A percentile compares a stretch with the other conserved stretches of the same genome.
Evolutionary conservation across 2,797 vertebrate genomes (phyloP).

Genomic region (Anabas testudineus): DNA sequence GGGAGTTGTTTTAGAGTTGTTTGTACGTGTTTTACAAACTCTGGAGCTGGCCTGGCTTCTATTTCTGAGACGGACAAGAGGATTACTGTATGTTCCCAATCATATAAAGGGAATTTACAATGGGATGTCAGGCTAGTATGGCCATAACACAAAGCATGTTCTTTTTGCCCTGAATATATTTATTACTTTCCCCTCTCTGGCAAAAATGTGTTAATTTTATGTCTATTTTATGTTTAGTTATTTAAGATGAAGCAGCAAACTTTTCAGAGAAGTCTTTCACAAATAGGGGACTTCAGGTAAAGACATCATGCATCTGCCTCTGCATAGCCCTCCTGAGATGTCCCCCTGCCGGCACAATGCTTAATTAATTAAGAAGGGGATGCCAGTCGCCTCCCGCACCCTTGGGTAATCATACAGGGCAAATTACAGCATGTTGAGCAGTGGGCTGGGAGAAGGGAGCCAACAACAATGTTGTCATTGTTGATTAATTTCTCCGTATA

Average conservation of each 20-base stretch:
- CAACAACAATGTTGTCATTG: slow-evolving; percentile 75
- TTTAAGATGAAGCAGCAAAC: slow-evolving; percentile 6
- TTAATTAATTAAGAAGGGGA: slow-evolving; percentile 85
- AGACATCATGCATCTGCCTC: slow-evolving; percentile 19
- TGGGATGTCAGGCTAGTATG: too few relatives aligned
- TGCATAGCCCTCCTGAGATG: slow-evolving; percentile 42
- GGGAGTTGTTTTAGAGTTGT: too few relatives aligned
- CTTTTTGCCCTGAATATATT: too few relatives aligned
- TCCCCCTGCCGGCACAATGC: slow-evolving; percentile 47
- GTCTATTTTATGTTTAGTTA: neutral
- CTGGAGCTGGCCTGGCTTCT: too few relatives aligned
- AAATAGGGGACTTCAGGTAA: slow-evolving; percentile 48
- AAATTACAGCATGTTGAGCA: slow-evolving; percentile 78
- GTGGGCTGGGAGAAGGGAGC: slow-evolving; percentile 54
- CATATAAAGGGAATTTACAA: too few relatives aligned
- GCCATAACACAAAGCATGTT: too few relatives aligned
- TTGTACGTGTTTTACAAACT: too few relatives aligned
- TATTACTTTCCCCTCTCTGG: too few relatives aligned
- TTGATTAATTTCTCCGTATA: slow-evolving; percentile 87
- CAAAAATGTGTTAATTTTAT: neutral
- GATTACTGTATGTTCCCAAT: too few relatives aligned
- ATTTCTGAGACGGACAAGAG: too few relatives aligned
- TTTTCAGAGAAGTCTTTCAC: slow-evolving; percentile 6
- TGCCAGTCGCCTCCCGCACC: slow-evolving; percentile 68
- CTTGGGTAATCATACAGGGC: slow-evolving; percentile 85